phyloP scores from a whole-genome alignment of 1,140 invertebrate genomes.

The Sipha flava region DNA sequence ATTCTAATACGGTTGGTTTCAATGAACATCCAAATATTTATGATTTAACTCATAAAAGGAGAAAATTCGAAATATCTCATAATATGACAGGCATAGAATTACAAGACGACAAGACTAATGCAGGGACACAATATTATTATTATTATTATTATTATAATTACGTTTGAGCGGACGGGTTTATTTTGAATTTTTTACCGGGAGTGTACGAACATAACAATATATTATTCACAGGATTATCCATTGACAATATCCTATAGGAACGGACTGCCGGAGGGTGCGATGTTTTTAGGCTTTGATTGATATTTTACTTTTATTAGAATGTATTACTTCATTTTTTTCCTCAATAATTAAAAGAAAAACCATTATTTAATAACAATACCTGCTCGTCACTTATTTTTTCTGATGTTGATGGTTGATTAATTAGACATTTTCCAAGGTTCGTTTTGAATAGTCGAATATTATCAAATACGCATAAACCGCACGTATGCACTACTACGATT shows the following conservation, averaged over 20 bases:
- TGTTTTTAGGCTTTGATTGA: not conserved
- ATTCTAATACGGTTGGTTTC: not conserved
- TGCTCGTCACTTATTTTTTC: no score
- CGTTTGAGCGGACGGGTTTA: not conserved
- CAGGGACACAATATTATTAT: not conserved
- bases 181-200: not conserved
- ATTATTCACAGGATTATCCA: not conserved
- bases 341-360: no score
- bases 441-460: no score
- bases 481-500: no score
- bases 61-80: not conserved
- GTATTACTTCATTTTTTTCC: no score
- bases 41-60: not conserved
- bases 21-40: slow-evolving; percentile 1
- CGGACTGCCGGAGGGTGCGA: not conserved
- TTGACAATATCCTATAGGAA: not conserved
- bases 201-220: not conserved
- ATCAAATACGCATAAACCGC: no score
- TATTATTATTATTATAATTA: not conserved
- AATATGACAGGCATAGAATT: not conserved
- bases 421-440: no score
- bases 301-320: not conserved
- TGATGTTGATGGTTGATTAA: no score
- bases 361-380: no score
- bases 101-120: not conserved